A percentile compares a stretch with the other conserved stretches of the same genome.
Evolutionary conservation across 35 echinoderm and acorn worm genomes (phyloP).

Genomic region (Antedon bifida): DNA sequence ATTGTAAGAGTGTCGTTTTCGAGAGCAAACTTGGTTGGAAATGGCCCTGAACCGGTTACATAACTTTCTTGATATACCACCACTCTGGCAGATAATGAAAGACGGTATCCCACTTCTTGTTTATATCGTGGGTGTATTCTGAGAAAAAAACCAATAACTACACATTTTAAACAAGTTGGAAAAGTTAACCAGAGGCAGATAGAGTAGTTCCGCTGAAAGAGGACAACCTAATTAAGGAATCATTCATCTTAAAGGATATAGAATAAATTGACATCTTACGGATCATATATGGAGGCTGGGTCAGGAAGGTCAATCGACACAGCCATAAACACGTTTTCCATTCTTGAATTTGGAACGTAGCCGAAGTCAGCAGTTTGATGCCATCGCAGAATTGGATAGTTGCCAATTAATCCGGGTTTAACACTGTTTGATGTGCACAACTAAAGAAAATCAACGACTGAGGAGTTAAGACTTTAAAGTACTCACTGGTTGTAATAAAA

Average conservation of each 20-base stretch:
- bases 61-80: conserved; percentile 14
- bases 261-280: conserved; percentile 65
- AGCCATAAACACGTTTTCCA: conserved; percentile 78
- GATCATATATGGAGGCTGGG: conserved; percentile 33
- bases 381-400: conserved; percentile 39
- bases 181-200: no score
- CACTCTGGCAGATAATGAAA: conserved; percentile 22
- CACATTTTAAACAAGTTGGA: no score
- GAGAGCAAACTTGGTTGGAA: conserved; percentile 13
- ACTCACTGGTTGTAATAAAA: no score
- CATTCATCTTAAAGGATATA: no score
- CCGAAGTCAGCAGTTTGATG: conserved; percentile 71
- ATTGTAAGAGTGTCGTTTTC: neutral
- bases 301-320: conserved; percentile 73
- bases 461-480: no score
- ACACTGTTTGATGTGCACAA: conserved; percentile 32
- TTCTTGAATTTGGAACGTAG: conserved; percentile 55
- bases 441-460: no score
- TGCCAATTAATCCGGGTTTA: neutral
- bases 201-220: neutral
- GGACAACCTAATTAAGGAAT: neutral
- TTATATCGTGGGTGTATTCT: conserved; percentile 41
- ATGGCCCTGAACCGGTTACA: conserved; percentile 19
- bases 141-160: neutral
- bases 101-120: conserved; percentile 28